Base-by-base conservation (phyloP, 2,113 vertebrate genomes). In the Psophia crepitans region DNA sequence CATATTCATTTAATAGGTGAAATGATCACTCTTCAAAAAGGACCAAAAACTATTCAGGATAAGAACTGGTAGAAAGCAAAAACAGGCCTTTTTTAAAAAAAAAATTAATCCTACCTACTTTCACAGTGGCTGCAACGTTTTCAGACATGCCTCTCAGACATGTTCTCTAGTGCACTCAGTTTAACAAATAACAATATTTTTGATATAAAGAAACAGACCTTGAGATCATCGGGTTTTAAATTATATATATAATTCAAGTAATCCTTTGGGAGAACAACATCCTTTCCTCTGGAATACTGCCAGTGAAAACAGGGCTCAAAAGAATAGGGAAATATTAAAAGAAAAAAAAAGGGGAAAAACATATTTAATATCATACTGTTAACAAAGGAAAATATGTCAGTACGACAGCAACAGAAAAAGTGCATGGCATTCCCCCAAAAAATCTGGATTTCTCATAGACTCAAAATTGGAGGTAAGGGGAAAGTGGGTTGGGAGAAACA, bases 11-110 rank as follows among this genome's bases (percentile, higher is more conserved):
- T 95, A 93, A 94, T 27, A 94, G 68, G 32, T 63, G 21, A 88
- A 60, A 49, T 73, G 63, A 92, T 77, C 76, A 84, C 69, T 89
- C 93, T 85, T 74, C 60, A 77, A 39, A 85, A 88, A 87, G 20
- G 58, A 93, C 30, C 33, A 91, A 84, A 87, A 89, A 75, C 53
- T 89, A 74, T 87, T 93, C 70, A 96, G 49, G 73, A 61, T 91
- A 30, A 89, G 58, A 70, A 86, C 6, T 73, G 35, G 49, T 26
- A 78, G 46, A 85, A 63, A 86, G n/a, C 39, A 89, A 46, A 73
- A 24, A 65, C 16, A 5, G 11, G 5, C 6, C 14, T 65, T 76
- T 83, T 46, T 8, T n/a, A 7, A 17, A 65, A 53, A 64, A 53
- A 64, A 77, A 78, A 61, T 26, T 15, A 80, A 75, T 61, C 30